Percentiles rank a stretch among this genome's conserved stretches.
Evolutionary conservation across 2,888 invertebrate genomes (phyloP).

Genomic region (Hyposoter dolosus): DNA sequence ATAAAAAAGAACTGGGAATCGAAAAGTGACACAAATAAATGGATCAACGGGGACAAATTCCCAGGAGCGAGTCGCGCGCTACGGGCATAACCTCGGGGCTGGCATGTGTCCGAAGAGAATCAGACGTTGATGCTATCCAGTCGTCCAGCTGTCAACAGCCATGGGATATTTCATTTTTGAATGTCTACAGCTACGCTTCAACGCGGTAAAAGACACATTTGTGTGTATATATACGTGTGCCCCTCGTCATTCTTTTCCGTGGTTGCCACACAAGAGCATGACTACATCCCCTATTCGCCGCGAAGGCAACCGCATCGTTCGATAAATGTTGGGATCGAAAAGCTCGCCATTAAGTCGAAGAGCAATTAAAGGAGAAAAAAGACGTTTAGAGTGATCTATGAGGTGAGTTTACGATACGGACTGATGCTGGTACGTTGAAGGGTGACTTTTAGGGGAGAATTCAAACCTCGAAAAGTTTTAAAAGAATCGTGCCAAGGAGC

Average conservation of each 20-base stretch:
- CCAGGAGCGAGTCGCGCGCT: slow-evolving; percentile 48
- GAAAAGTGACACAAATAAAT: slow-evolving; percentile 58
- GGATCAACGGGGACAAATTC: slow-evolving; percentile 59
- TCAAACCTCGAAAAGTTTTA: slow-evolving; percentile 40
- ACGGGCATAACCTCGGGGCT: slow-evolving; percentile 26
- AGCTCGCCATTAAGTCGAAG: slow-evolving; percentile 51
- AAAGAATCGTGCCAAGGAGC: slow-evolving; percentile 14
- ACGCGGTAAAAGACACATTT: background rate
- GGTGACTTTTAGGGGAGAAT: slow-evolving; percentile 38
- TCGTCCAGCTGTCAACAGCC: slow-evolving; percentile 56
- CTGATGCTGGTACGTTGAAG: slow-evolving; percentile 28
- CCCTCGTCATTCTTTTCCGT: slow-evolving; percentile 1
- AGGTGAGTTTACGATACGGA: slow-evolving; percentile 36
- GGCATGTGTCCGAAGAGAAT: slow-evolving; percentile 6
- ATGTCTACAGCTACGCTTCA: background rate
- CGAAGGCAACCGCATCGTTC: slow-evolving; percentile 1
- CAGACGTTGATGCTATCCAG: slow-evolving; percentile 45
- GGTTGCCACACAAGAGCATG: background rate
- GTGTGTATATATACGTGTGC: background rate
- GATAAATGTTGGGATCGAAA: slow-evolving; percentile 43
- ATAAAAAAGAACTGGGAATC: slow-evolving; percentile 33
- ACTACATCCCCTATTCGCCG: background rate
- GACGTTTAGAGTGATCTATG: slow-evolving; percentile 49
- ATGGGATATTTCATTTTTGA: slow-evolving; percentile 47
- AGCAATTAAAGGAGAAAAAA: slow-evolving; percentile 60